Evolutionary conservation across 2,797 vertebrate genomes (phyloP).

Genomic region (Mormyrus hasselquistii): DNA sequence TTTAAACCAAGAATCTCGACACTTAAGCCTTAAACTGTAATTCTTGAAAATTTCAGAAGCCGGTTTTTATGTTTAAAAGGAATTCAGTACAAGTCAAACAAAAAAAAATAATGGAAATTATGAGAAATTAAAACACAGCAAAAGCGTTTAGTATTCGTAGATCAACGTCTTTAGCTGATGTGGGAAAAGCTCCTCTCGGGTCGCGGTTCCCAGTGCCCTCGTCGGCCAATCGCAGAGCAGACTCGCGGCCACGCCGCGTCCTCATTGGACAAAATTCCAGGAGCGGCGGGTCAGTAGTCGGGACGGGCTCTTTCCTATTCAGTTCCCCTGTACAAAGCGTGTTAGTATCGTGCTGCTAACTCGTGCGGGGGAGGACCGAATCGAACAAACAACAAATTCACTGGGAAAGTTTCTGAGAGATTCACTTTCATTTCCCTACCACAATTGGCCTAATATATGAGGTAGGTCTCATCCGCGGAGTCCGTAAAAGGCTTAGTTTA

Average conservation of each 20-base stretch:
- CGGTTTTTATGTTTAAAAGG: not conserved
- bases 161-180: not conserved
- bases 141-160: not conserved
- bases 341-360: constrained; percentile 32
- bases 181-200: constrained; percentile 18
- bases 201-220: not conserved
- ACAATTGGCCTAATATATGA: constrained; percentile 11
- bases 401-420: constrained; percentile 32
- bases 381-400: constrained; percentile 26
- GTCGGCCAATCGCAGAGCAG: constrained; percentile 37
- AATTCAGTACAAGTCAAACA: not conserved
- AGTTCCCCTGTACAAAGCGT: constrained; percentile 44
- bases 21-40: not conserved
- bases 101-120: not conserved
- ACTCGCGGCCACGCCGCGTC: constrained; percentile 7
- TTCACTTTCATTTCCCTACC: not conserved
- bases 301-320: constrained; percentile 36
- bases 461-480: not conserved
- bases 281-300: constrained; percentile 31
- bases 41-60: not conserved
- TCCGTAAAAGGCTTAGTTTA: not conserved
- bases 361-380: constrained; percentile 16
- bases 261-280: constrained; percentile 40
- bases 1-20: not conserved
- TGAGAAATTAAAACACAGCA: not conserved